Evolutionary conservation across 2,888 invertebrate genomes (phyloP).

Genomic region (Drepana falcataria): DNA sequence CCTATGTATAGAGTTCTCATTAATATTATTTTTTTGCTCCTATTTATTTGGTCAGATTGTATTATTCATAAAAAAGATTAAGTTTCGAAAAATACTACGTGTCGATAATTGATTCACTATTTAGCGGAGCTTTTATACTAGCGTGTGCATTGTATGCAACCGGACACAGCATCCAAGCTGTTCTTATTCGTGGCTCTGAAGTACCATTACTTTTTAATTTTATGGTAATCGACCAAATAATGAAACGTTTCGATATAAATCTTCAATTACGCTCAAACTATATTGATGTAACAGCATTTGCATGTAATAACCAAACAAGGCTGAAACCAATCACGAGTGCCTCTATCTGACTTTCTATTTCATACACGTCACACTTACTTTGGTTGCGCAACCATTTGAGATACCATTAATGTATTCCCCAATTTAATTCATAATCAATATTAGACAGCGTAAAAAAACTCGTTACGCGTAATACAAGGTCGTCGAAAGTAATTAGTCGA

Average conservation of each 20-base stretch:
- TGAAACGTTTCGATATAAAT: slow-evolving; percentile 3
- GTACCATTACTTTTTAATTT: slow-evolving; percentile 1
- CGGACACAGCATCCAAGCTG: neutral
- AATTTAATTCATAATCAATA: slow-evolving; percentile 39
- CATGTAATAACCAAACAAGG: slow-evolving; percentile 35
- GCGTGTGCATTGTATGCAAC: neutral
- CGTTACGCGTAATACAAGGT: slow-evolving; percentile 40
- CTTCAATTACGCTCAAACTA: slow-evolving; percentile 3
- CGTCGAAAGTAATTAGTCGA: slow-evolving; percentile 53
- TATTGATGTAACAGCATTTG: slow-evolving; percentile 37
- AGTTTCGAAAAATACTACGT: neutral
- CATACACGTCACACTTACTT: slow-evolving; percentile 24
- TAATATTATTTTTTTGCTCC: no score
- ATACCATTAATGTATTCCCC: slow-evolving; percentile 31
- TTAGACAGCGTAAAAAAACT: slow-evolving; percentile 35
- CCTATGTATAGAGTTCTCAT: no score
- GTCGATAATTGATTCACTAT: neutral
- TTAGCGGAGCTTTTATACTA: no score
- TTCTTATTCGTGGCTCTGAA: neutral
- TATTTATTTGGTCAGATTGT: no score
- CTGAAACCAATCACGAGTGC: slow-evolving; percentile 42
- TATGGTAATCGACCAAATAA: slow-evolving; percentile 3
- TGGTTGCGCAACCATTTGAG: neutral
- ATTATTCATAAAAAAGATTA: no score
- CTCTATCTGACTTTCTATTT: slow-evolving; percentile 48